These are phyloP conservation scores for Drosophila atroscutellata DNA, from an alignment of 2,888 invertebrate genomes.

Conservation along the genomic window DNA sequence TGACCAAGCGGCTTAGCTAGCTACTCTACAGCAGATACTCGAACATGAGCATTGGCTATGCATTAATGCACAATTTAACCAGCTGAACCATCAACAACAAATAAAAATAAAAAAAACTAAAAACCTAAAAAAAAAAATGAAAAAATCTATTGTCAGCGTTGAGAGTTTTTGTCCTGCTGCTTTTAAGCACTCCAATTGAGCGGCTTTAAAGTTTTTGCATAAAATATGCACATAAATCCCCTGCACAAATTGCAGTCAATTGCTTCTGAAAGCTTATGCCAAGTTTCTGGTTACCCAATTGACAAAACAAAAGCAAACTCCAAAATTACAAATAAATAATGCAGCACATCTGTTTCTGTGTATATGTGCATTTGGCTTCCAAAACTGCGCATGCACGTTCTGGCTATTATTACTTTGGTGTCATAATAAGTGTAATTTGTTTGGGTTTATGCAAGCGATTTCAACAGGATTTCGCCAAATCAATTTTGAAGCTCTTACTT, in stretches of 20 bases:
- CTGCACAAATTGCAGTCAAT: constrained; percentile 76
- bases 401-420: constrained; percentile 17
- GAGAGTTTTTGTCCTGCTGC: constrained; percentile 40
- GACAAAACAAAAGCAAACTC: constrained; percentile 64
- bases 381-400: constrained; percentile 21
- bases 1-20: constrained; percentile 38
- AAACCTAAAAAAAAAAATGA: constrained; percentile 11
- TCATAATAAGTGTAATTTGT: constrained; percentile 16
- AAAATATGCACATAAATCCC: constrained; percentile 70
- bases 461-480: not conserved
- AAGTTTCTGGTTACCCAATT: constrained; percentile 68
- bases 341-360: constrained; percentile 38
- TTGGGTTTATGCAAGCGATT: constrained; percentile 2
- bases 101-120: constrained; percentile 2
- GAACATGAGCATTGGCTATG: constrained; percentile 61
- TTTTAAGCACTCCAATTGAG: constrained; percentile 49
- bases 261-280: constrained; percentile 60
- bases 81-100: constrained; percentile 27
- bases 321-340: constrained; percentile 70
- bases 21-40: constrained; percentile 34
- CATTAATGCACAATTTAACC: constrained; percentile 55
- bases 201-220: constrained; percentile 67
- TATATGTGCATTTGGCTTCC: constrained; percentile 15
- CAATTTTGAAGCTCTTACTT: not conserved
- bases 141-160: constrained; percentile 41